A percentile compares a stretch with the other conserved stretches of the same genome.
Conservation (phyloP, 2,113 vertebrate species). For the Callospermophilus lateralis region DNA sequence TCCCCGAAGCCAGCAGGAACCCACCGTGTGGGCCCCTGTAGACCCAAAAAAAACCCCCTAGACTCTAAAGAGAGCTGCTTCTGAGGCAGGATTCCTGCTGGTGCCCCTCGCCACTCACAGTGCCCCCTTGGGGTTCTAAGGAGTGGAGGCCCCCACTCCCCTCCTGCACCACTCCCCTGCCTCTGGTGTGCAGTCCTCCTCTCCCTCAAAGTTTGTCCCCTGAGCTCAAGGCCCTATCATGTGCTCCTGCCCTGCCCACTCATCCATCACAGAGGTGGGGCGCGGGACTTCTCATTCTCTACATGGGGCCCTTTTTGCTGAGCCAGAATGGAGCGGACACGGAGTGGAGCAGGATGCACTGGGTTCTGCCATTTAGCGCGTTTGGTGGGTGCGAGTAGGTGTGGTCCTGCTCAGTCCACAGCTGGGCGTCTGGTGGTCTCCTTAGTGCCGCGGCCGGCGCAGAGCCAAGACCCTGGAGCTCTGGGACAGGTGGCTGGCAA, state of each 20-base stretch:
- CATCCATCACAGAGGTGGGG: not conserved
- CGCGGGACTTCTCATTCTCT: too few relatives aligned
- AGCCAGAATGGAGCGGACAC: too few relatives aligned
- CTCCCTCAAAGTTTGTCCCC: not conserved
- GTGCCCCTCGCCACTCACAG: not conserved
- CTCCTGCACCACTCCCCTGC: not conserved
- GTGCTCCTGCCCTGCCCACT: not conserved
- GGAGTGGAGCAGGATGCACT: not conserved
- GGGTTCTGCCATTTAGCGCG: too few relatives aligned
- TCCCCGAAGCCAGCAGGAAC: not conserved
- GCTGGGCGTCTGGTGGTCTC: not conserved
- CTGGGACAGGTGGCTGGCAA: constrained; percentile 65
- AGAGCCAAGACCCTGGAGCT: not conserved
- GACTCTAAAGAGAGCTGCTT: not conserved
- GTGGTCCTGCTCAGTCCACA: not conserved
- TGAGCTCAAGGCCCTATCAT: not conserved
- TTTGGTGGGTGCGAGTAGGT: too few relatives aligned
- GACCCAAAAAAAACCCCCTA: not conserved
- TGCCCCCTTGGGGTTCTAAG: not conserved
- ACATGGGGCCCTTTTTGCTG: not conserved
- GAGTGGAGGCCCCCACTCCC: too few relatives aligned
- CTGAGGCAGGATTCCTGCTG: not conserved
- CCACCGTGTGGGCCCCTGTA: too few relatives aligned
- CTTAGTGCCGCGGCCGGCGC: not conserved
- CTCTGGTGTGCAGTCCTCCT: not conserved